phyloP scores from a whole-genome alignment of 2,888 invertebrate genomes.

The Pristionchus fissidentatus region DNA sequence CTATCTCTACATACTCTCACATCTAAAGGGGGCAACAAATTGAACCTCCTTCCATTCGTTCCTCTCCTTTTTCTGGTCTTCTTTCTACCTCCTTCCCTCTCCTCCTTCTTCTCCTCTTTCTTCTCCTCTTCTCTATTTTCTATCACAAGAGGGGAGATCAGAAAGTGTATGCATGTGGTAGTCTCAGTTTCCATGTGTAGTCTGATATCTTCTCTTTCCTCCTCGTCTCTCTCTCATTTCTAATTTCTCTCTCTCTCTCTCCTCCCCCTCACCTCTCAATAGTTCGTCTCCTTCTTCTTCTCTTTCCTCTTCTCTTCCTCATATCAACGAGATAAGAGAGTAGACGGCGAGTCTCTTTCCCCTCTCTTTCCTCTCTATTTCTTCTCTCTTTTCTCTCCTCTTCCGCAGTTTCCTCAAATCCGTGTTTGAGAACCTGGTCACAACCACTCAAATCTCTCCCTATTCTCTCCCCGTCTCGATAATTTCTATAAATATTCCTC shows the following conservation, averaged over 20 bases:
- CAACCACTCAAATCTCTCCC: conserved; percentile 51
- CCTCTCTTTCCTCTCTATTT: background rate
- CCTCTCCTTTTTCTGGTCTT: background rate
- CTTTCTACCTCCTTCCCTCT: background rate
- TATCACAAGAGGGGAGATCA: conserved; percentile 2
- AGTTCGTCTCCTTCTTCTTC: background rate
- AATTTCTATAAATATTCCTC: too few relatives aligned
- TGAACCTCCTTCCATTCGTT: conserved; percentile 43
- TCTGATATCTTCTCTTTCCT: background rate
- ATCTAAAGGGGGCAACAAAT: conserved; percentile 1
- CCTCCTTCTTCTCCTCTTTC: background rate
- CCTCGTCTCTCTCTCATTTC: background rate
- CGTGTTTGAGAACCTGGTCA: background rate
- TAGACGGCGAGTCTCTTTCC: background rate
- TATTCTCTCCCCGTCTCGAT: conserved; percentile 11
- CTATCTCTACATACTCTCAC: conserved; percentile 11
- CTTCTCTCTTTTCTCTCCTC: background rate
- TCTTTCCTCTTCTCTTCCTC: background rate
- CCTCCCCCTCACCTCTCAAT: background rate
- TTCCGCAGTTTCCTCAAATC: too few relatives aligned
- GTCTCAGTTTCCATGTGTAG: background rate
- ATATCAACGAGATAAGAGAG: conserved; percentile 1
- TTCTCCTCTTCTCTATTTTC: conserved; percentile 23
- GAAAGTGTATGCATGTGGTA: conserved; percentile 30
- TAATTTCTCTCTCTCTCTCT: conserved; percentile 5